These are phyloP conservation scores for Lipotes vexillifer DNA, from an alignment of 2,113 vertebrate species.

Conservation along the genomic window DNA sequence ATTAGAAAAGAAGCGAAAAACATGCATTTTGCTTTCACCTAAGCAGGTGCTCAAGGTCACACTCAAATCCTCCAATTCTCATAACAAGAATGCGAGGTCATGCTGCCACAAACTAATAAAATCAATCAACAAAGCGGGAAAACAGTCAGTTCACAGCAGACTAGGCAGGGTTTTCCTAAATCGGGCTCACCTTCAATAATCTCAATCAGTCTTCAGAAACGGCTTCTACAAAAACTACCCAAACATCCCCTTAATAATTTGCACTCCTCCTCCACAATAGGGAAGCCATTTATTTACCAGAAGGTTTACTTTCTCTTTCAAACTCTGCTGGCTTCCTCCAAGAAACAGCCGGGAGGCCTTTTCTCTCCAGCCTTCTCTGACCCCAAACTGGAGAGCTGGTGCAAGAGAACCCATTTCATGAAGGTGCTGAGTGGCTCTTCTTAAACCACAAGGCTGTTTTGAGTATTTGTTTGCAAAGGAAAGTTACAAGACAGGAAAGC, in stretches of 20 bases:
- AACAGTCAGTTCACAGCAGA: slow-evolving; percentile 37
- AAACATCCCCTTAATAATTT: slow-evolving; percentile 62
- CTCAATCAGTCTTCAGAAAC: slow-evolving; percentile 67
- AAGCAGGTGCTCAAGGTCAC: slow-evolving; percentile 28
- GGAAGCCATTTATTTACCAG: slow-evolving; percentile 56
- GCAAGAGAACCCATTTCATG: background rate
- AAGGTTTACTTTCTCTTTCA: slow-evolving; percentile 75
- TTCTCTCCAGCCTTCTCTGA: background rate
- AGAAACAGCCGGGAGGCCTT: background rate
- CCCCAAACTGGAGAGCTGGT: background rate
- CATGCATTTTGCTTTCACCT: slow-evolving; percentile 1
- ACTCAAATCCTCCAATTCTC: slow-evolving; percentile 5
- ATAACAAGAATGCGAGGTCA: background rate
- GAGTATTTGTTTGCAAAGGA: background rate
- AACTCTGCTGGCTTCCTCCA: slow-evolving; percentile 30
- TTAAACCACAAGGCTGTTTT: background rate
- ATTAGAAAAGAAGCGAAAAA: background rate
- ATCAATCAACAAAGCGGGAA: slow-evolving; percentile 45
- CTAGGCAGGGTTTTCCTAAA: slow-evolving; percentile 46
- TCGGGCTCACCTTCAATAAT: slow-evolving; percentile 22
- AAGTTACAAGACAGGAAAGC: background rate
- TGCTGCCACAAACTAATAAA: slow-evolving; percentile 28
- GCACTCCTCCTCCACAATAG: slow-evolving; percentile 37
- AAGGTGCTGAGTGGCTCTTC: background rate
- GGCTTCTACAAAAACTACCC: slow-evolving; percentile 59